These are phyloP conservation scores for Chionomys nivalis DNA, from an alignment of 2,113 vertebrate genomes.

Conservation along the genomic window DNA sequence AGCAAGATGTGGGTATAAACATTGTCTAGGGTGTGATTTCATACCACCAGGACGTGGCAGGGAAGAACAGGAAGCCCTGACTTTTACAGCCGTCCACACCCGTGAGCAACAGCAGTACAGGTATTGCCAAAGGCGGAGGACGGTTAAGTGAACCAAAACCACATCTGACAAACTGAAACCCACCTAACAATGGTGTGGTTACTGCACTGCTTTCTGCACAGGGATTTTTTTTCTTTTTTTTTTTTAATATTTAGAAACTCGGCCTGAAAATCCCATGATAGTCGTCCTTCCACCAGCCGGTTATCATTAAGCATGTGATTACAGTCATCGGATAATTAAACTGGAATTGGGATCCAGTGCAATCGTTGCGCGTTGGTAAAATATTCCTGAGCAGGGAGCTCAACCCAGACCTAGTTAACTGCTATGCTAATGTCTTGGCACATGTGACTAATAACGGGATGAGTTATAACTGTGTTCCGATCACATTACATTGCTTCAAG, in stretches of 20 bases:
- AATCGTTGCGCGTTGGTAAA: constrained; percentile 69
- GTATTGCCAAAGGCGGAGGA: not conserved
- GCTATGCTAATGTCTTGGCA: constrained; percentile 75
- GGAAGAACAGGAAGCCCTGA: not conserved
- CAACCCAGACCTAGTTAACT: constrained; percentile 72
- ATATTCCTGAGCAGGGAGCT: constrained; percentile 70
- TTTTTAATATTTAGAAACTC: constrained; percentile 77
- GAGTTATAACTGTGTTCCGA: constrained; percentile 78
- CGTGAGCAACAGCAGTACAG: not conserved
- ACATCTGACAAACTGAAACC: constrained; percentile 8
- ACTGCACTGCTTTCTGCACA: not conserved
- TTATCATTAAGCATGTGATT: constrained; percentile 78
- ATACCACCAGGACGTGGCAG: not conserved
- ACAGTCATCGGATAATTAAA: constrained; percentile 80
- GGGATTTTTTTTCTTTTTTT: constrained; percentile 36
- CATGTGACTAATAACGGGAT: constrained; percentile 75
- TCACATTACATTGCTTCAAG: constrained; percentile 77
- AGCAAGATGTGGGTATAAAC: not conserved
- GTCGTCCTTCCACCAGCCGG: constrained; percentile 74
- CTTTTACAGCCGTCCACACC: not conserved
- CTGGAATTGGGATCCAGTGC: constrained; percentile 76
- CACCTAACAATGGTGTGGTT: not conserved
- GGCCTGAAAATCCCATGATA: constrained; percentile 83
- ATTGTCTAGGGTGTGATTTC: not conserved
- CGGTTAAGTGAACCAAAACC: not conserved